Percentiles rank a stretch among this genome's conserved stretches.
Conservation (phyloP, 2,113 vertebrate genomes). For the Tamias sibiricus region DNA sequence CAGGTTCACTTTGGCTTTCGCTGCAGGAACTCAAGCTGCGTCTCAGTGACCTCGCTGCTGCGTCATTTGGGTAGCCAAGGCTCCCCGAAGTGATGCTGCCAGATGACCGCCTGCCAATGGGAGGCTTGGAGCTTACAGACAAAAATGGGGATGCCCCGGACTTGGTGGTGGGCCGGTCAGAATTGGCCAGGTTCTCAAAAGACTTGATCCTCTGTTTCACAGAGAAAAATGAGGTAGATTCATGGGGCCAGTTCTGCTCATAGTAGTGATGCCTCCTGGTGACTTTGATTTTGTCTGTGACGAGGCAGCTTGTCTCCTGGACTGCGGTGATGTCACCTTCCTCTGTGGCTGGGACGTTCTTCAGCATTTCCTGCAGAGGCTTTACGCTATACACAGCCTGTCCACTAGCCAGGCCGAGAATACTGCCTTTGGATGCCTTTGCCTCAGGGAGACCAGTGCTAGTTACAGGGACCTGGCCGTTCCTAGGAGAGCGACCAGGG, state of each 20-base stretch:
- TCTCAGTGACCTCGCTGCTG: slow-evolving; percentile 71
- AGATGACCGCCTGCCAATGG: slow-evolving; percentile 88
- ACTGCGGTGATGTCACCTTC: neutral
- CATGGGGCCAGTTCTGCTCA: slow-evolving; percentile 87
- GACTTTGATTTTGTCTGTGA: slow-evolving; percentile 78
- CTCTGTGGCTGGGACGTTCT: neutral
- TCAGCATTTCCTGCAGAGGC: neutral
- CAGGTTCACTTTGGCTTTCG: slow-evolving; percentile 78
- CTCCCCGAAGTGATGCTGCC: slow-evolving; percentile 81
- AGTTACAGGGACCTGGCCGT: neutral
- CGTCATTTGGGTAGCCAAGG: slow-evolving; percentile 73
- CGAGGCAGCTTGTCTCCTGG: slow-evolving; percentile 45
- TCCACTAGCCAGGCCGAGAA: slow-evolving; percentile 60
- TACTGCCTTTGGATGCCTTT: slow-evolving; percentile 44
- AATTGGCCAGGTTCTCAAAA: slow-evolving; percentile 95
- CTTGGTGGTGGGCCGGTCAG: slow-evolving; percentile 89
- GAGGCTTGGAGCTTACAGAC: slow-evolving; percentile 84
- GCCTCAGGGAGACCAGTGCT: neutral
- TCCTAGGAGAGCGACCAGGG: slow-evolving; percentile 33
- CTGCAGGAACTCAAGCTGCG: slow-evolving; percentile 91
- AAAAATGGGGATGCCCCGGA: slow-evolving; percentile 87
- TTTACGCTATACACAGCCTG: slow-evolving; percentile 66
- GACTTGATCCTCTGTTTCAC: slow-evolving; percentile 97
- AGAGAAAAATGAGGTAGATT: slow-evolving; percentile 92
- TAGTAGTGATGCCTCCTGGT: slow-evolving; percentile 89